These are phyloP conservation scores for Bemisia tabaci DNA, from an alignment of 1,140 invertebrate species.

Conservation along the genomic window DNA sequence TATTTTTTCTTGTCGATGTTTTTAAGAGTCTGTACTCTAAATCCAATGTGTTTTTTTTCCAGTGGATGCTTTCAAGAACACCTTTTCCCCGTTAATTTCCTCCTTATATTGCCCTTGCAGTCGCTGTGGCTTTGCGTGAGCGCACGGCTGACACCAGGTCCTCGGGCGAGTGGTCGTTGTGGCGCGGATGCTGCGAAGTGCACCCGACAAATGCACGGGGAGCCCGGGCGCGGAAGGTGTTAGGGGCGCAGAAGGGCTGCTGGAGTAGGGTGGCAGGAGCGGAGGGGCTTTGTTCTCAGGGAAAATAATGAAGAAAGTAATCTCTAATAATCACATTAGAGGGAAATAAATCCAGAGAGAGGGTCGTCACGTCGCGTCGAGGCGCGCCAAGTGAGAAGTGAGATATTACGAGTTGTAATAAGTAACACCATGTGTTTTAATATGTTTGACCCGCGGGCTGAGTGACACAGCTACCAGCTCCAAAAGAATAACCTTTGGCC, in stretches of 20 bases:
- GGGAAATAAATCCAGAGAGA: background rate
- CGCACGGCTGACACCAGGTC: no score
- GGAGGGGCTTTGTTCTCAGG: background rate
- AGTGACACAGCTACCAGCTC: background rate
- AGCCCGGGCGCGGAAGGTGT: background rate
- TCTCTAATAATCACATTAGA: background rate
- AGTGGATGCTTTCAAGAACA: no score
- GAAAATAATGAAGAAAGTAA: background rate
- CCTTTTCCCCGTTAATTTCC: no score
- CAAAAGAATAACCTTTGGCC: background rate
- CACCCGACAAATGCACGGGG: no score
- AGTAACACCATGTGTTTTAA: background rate
- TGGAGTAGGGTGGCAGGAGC: slow-evolving; percentile 9
- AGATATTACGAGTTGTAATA: background rate
- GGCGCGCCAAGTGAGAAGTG: background rate
- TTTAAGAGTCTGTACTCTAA: no score
- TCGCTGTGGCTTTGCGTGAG: no score
- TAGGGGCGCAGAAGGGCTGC: background rate
- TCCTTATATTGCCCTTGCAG: no score
- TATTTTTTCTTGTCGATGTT: no score
- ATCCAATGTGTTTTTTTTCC: no score
- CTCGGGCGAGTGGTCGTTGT: no score
- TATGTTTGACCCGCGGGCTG: background rate
- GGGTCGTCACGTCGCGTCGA: background rate
- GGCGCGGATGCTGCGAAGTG: no score